These are phyloP conservation scores for Acyrthosiphon pisum DNA, from an alignment of 1,140 invertebrate genomes.

Conservation along the genomic window DNA sequence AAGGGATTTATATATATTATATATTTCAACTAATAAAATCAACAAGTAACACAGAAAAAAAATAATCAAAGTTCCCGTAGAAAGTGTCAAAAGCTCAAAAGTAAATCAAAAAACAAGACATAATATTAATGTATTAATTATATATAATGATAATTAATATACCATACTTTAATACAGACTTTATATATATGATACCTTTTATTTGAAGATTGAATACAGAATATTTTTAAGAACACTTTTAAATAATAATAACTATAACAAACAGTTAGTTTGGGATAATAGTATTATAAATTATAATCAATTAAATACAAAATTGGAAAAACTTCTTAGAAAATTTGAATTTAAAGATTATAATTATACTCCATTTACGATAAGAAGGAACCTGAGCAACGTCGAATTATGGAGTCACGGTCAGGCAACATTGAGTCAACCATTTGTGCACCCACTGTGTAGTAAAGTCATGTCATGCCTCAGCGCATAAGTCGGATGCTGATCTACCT, in stretches of 20 bases:
- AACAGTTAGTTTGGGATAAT: neutral
- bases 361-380: neutral
- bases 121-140: neutral
- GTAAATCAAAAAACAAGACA: neutral
- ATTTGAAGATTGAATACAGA: neutral
- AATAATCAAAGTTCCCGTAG: too few species aligned
- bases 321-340: neutral
- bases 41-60: too few species aligned
- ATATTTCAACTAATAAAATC: too few species aligned
- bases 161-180: neutral
- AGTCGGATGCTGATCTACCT: too few species aligned
- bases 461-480: too few species aligned
- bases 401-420: neutral
- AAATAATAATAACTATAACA: neutral
- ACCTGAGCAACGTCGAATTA: neutral
- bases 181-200: neutral
- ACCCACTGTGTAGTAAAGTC: too few species aligned
- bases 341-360: neutral
- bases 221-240: neutral
- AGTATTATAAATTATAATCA: neutral
- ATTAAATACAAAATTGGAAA: neutral
- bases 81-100: too few species aligned
- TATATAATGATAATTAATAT: too few species aligned
- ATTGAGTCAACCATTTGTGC: too few species aligned
- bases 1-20: too few species aligned